phyloP scores from a whole-genome alignment of 2,113 vertebrate species.

The Uropsilus gracilis region DNA sequence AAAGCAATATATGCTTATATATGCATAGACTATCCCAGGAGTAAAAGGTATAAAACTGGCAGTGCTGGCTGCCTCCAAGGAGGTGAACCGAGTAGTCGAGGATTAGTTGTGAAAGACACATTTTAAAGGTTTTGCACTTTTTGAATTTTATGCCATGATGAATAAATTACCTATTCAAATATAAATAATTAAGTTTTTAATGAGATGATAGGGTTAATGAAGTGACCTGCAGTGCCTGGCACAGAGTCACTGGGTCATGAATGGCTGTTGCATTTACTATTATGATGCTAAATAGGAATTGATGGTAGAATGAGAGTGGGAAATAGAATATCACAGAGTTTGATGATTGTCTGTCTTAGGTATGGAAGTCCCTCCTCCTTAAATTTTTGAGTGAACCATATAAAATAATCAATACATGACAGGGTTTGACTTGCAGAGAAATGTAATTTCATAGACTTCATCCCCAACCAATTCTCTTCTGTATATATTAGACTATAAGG shows the following conservation, averaged over 20 bases:
- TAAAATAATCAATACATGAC: background rate
- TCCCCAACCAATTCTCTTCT: background rate
- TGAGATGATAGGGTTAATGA: background rate
- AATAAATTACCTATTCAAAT: background rate
- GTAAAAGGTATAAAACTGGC: background rate
- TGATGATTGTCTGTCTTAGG: background rate
- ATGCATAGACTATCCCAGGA: background rate
- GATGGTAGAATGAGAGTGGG: background rate
- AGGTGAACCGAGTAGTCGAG: background rate
- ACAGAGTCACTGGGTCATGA: background rate
- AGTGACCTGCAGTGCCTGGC: background rate
- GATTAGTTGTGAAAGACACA: background rate
- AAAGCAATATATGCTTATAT: background rate
- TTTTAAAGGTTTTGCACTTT: background rate
- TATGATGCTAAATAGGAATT: background rate
- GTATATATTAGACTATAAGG: background rate
- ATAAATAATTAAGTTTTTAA: background rate
- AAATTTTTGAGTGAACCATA: background rate
- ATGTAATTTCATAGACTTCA: background rate
- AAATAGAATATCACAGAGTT: background rate
- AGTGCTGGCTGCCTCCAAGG: background rate
- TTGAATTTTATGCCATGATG: background rate
- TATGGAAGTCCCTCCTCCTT: background rate
- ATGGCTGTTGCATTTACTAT: background rate
- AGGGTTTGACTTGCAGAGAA: background rate